These are phyloP conservation scores for Rhogogaster chlorosoma DNA, from an alignment of 2,888 invertebrate species.

Conservation along the genomic window DNA sequence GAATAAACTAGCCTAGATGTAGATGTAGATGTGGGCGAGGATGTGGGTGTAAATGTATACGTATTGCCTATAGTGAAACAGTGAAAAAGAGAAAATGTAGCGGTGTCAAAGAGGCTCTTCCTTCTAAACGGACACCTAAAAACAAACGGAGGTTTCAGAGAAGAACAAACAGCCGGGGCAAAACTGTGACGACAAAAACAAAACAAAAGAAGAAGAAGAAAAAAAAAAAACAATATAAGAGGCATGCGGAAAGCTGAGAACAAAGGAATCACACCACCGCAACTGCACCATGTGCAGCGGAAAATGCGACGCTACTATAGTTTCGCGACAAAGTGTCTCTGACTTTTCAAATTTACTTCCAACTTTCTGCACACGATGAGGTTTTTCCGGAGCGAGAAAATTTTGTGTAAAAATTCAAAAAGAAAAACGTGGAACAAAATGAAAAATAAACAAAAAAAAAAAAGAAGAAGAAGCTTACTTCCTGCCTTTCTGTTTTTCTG, in stretches of 20 bases:
- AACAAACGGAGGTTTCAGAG: conserved; percentile 33
- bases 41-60: background rate
- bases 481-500: background rate
- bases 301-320: background rate
- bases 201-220: background rate
- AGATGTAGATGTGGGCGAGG: background rate
- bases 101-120: conserved; percentile 21
- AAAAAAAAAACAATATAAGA: background rate
- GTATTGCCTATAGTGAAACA: background rate
- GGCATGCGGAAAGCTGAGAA: background rate
- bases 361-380: background rate
- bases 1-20: background rate
- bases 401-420: background rate
- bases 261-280: conserved; percentile 13
- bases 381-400: background rate
- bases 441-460: background rate
- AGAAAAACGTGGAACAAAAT: background rate
- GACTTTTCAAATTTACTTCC: background rate
- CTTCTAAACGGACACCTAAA: conserved; percentile 28
- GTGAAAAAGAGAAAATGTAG: background rate
- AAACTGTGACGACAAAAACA: background rate
- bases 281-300: background rate
- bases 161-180: background rate
- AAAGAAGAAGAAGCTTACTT: background rate
- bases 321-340: background rate